These are phyloP conservation scores for Eupithecia centaureata DNA, from an alignment of 2,888 invertebrate genomes.

Conservation along the genomic window DNA sequence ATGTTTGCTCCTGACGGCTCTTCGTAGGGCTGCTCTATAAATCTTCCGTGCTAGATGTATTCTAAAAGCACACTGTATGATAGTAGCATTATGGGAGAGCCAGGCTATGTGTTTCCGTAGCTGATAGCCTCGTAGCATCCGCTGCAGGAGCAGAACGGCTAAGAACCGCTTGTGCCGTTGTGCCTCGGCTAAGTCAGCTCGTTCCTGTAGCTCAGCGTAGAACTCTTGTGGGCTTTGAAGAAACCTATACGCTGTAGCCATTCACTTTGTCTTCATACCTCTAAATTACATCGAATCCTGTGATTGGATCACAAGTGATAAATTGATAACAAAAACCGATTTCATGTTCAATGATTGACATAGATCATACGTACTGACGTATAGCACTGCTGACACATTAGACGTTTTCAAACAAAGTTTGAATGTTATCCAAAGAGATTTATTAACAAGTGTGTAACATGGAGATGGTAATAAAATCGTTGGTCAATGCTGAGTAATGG, in stretches of 20 bases:
- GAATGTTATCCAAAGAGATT: not conserved
- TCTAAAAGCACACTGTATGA: conserved; percentile 74
- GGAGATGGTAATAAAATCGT: not conserved
- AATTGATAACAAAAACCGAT: not conserved
- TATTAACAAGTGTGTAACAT: not conserved
- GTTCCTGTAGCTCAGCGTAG: conserved; percentile 61
- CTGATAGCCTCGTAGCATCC: conserved; percentile 65
- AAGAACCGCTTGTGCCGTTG: conserved; percentile 58
- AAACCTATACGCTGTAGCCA: conserved; percentile 66
- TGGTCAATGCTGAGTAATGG: not conserved
- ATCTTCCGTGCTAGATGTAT: conserved; percentile 62
- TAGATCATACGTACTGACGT: not conserved
- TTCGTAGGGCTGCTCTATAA: conserved; percentile 62
- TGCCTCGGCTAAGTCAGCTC: conserved; percentile 60
- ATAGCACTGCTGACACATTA: not conserved
- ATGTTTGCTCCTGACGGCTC: conserved; percentile 69
- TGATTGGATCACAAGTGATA: not conserved
- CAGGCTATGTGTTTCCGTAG: conserved; percentile 70
- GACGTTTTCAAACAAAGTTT: not conserved
- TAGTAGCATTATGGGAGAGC: conserved; percentile 67
- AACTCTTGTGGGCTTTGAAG: conserved; percentile 60
- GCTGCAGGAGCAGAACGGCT: conserved; percentile 66
- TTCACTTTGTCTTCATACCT: conserved; percentile 38
- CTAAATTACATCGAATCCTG: not conserved
- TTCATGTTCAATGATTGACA: not conserved